phyloP scores from a whole-genome alignment of 2,113 vertebrate genomes.

The Antidorcas marsupialis region DNA sequence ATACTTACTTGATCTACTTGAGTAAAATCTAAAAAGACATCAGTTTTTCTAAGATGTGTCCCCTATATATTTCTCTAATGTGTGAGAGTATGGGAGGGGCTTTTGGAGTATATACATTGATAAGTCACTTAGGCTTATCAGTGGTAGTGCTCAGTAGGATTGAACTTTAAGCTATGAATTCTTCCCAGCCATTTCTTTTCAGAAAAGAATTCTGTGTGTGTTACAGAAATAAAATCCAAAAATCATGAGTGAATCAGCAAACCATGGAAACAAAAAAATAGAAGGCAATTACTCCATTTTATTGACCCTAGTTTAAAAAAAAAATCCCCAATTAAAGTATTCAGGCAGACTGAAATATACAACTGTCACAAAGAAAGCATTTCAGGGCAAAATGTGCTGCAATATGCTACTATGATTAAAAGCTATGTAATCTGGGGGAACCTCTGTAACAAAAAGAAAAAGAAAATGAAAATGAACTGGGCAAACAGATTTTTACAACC shows the following conservation, averaged over 20 bases:
- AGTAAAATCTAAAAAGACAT: not conserved
- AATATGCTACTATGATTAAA: constrained; percentile 52
- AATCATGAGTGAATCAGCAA: constrained; percentile 24
- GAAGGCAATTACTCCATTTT: constrained; percentile 3
- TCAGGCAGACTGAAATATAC: not conserved
- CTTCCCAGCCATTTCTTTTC: not conserved
- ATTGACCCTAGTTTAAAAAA: not conserved
- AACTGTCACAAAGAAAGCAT: not conserved
- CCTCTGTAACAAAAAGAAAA: constrained; percentile 26
- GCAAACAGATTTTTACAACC: not conserved
- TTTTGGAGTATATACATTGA: not conserved
- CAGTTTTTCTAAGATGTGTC: not conserved
- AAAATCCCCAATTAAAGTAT: not conserved
- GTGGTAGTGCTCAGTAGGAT: not conserved
- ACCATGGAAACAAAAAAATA: not conserved
- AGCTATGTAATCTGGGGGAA: constrained; percentile 1
- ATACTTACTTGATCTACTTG: constrained; percentile 16
- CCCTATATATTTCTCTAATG: not conserved
- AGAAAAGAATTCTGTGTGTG: not conserved
- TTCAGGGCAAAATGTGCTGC: constrained; percentile 44
- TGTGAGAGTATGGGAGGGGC: not conserved
- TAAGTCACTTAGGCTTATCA: not conserved
- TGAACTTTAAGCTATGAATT: constrained; percentile 20
- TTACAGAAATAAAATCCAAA: constrained; percentile 4
- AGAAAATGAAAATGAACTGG: constrained; percentile 37